These are phyloP conservation scores for Pteronura brasiliensis DNA, from an alignment of 2,113 vertebrate species.

Conservation along the genomic window DNA sequence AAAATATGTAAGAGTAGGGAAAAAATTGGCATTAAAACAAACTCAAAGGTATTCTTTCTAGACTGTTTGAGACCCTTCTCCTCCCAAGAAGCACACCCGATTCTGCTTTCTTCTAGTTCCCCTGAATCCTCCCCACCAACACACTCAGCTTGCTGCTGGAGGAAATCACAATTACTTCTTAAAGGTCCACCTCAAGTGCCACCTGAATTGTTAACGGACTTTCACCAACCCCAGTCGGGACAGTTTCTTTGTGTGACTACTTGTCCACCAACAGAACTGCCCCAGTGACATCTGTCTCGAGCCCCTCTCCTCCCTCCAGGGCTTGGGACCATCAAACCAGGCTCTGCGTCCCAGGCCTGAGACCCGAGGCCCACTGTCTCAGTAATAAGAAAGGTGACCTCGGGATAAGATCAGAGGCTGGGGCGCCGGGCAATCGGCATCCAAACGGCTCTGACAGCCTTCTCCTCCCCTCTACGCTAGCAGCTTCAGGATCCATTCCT, in stretches of 20 bases:
- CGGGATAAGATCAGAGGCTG: background rate
- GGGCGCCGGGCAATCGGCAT: background rate
- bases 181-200: background rate
- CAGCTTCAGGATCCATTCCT: background rate
- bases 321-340: background rate
- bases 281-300: background rate
- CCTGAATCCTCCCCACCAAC: background rate
- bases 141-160: background rate
- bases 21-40: background rate
- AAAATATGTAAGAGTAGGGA: background rate
- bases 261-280: background rate
- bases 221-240: background rate
- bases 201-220: background rate
- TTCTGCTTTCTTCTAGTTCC: no score
- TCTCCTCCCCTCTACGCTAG: background rate
- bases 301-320: background rate
- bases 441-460: background rate
- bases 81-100: background rate
- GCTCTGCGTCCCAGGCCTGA: background rate
- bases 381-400: background rate
- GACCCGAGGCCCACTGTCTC: background rate
- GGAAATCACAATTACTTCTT: background rate
- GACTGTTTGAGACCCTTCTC: background rate
- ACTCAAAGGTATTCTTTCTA: background rate
- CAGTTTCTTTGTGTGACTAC: background rate